Conservation (phyloP, 2,797 vertebrate genomes). For the Cyprinodon diabolis region DNA sequence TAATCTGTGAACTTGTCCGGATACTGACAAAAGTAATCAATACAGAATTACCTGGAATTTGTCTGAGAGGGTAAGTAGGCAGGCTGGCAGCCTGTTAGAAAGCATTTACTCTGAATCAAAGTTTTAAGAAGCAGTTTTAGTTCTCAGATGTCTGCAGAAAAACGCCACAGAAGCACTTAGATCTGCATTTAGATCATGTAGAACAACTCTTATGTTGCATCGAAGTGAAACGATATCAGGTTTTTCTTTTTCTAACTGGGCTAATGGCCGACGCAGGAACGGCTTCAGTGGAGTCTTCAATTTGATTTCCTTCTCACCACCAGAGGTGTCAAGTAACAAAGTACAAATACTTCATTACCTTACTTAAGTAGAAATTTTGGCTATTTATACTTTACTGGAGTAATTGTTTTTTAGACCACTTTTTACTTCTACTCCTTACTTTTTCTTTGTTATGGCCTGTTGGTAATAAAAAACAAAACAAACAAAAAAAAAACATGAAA, state of each 20-base stretch:
- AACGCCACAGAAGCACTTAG: constrained; percentile 46
- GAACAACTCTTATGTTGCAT: constrained; percentile 47
- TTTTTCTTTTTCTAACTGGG: constrained; percentile 62
- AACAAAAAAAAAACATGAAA: too few species aligned
- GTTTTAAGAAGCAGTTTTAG: constrained; percentile 43
- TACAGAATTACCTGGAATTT: neutral
- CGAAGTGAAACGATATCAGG: constrained; percentile 66
- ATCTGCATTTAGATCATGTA: constrained; percentile 48
- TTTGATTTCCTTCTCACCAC: constrained; percentile 57
- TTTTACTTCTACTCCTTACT: too few species aligned
- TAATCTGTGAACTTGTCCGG: neutral
- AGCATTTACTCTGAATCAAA: constrained; percentile 26
- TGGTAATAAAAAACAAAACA: too few species aligned
- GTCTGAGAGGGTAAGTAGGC: neutral
- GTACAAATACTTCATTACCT: too few species aligned
- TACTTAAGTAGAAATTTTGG: too few species aligned
- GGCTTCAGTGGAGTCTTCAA: constrained; percentile 46
- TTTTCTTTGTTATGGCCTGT: too few species aligned
- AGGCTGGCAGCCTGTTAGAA: constrained; percentile 14
- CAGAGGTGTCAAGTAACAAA: too few species aligned
- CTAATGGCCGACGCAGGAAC: constrained; percentile 47
- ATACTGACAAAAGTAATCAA: neutral
- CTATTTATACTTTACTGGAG: too few species aligned
- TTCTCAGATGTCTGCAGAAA: constrained; percentile 45
- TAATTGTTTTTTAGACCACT: too few species aligned